These are phyloP conservation scores for Mirounga angustirostris DNA, from an alignment of 2,113 vertebrate species.

Conservation along the genomic window DNA sequence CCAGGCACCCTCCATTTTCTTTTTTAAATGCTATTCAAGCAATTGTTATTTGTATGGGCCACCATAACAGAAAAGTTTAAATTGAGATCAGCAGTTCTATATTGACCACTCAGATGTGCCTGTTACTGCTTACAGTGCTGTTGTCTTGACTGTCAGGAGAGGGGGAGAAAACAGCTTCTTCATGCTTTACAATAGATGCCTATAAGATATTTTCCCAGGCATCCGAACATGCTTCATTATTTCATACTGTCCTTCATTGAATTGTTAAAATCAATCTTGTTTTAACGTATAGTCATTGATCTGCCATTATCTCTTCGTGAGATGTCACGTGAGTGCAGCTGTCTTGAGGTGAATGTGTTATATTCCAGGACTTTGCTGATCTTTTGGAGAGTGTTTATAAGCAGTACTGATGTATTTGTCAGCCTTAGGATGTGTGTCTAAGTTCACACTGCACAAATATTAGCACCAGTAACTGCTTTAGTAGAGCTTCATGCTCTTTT, in stretches of 20 bases:
- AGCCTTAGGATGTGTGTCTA: background rate
- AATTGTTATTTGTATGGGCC: background rate
- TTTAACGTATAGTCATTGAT: background rate
- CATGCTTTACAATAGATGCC: background rate
- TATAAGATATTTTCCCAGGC: background rate
- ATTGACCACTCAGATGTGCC: background rate
- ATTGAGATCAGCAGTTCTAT: background rate
- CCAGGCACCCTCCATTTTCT: background rate
- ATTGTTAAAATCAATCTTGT: background rate
- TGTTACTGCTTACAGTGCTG: background rate
- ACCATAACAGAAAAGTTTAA: background rate
- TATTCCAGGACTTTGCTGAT: background rate
- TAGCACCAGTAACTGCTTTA: background rate
- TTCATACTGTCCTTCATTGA: background rate
- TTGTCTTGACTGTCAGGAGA: background rate
- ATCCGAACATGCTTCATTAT: background rate
- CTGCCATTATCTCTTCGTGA: background rate
- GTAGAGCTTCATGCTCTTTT: background rate
- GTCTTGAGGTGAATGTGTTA: background rate
- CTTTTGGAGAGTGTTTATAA: conserved; percentile 12
- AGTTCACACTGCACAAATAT: conserved; percentile 42
- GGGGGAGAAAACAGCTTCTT: background rate
- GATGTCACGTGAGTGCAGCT: background rate
- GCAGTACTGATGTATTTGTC: background rate
- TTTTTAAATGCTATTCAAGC: conserved; percentile 32